A percentile compares a stretch with the other conserved stretches of the same genome.
Conservation (phyloP, 1,140 invertebrate species). For the Drosophila tsacasi region DNA sequence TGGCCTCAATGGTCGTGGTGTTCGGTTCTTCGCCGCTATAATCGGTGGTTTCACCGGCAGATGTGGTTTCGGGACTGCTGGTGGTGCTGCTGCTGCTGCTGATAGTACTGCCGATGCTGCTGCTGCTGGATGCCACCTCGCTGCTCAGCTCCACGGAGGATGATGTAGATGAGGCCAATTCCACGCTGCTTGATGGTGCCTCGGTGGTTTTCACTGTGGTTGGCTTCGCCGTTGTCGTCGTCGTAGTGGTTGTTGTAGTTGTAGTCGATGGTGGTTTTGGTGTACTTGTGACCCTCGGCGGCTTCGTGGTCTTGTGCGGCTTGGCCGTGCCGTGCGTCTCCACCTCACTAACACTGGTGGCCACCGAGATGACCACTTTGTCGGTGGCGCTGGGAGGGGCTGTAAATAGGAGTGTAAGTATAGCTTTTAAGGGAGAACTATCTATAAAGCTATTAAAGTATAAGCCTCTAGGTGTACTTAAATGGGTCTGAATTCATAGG, state of each 20-base stretch:
- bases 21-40: conserved; percentile 59
- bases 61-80: conserved; percentile 37
- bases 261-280: conserved; percentile 27
- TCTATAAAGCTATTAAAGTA: background rate
- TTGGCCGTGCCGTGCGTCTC: conserved; percentile 38
- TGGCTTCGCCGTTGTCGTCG: conserved; percentile 61
- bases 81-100: conserved; percentile 28
- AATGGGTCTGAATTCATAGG: too few species aligned
- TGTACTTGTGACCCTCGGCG: conserved; percentile 44
- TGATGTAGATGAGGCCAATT: conserved; percentile 69
- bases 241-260: conserved; percentile 39
- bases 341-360: conserved; percentile 79
- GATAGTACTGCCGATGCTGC: conserved; percentile 22
- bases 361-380: conserved; percentile 76
- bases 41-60: conserved; percentile 50
- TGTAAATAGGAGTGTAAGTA: conserved; percentile 36
- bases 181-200: conserved; percentile 47
- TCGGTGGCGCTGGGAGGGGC: conserved; percentile 69
- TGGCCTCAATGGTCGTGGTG: conserved; percentile 56
- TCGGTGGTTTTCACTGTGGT: conserved; percentile 75
- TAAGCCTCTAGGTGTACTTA: background rate
- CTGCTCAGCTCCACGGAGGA: conserved; percentile 49
- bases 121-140: conserved; percentile 42
- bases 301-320: conserved; percentile 66
- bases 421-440: background rate